Evolutionary conservation across 2,888 invertebrate species (phyloP).

Genomic region (Drosophila lacicola): DNA sequence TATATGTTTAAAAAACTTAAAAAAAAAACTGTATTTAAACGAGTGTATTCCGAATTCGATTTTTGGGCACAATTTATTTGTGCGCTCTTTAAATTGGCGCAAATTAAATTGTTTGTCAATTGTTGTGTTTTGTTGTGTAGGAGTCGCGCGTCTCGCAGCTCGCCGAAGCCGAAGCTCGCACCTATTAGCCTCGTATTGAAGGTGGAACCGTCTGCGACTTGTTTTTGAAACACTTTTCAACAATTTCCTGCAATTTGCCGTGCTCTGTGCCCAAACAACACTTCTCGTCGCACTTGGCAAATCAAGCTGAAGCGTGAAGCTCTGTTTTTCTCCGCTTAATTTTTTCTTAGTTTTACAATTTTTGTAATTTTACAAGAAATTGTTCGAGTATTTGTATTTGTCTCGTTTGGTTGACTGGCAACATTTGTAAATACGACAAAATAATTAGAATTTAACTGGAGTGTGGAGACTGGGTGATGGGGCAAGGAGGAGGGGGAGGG

Average conservation of each 20-base stretch:
- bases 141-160: constrained; percentile 18
- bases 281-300: constrained; percentile 57
- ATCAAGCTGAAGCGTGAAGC: constrained; percentile 55
- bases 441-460: constrained; percentile 56
- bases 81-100: constrained; percentile 42
- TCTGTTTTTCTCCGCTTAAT: constrained; percentile 25
- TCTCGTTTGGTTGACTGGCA: constrained; percentile 10
- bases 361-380: constrained; percentile 2
- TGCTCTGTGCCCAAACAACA: constrained; percentile 39
- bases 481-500: neutral
- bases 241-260: constrained; percentile 66
- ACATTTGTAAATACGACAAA: constrained; percentile 52
- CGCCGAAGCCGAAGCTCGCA: constrained; percentile 9
- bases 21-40: neutral
- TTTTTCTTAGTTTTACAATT: constrained; percentile 5
- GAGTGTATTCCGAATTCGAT: neutral
- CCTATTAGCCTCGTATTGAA: constrained; percentile 63
- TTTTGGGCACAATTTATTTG: neutral
- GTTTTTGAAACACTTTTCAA: constrained; percentile 24
- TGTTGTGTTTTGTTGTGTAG: constrained; percentile 22
- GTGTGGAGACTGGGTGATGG: constrained; percentile 8
- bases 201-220: constrained; percentile 61
- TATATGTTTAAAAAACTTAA: no score
- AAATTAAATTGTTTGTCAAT: constrained; percentile 63
- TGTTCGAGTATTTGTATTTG: constrained; percentile 28